phyloP scores from a whole-genome alignment of 2,888 invertebrate genomes.

The Coelopa pilipes region DNA sequence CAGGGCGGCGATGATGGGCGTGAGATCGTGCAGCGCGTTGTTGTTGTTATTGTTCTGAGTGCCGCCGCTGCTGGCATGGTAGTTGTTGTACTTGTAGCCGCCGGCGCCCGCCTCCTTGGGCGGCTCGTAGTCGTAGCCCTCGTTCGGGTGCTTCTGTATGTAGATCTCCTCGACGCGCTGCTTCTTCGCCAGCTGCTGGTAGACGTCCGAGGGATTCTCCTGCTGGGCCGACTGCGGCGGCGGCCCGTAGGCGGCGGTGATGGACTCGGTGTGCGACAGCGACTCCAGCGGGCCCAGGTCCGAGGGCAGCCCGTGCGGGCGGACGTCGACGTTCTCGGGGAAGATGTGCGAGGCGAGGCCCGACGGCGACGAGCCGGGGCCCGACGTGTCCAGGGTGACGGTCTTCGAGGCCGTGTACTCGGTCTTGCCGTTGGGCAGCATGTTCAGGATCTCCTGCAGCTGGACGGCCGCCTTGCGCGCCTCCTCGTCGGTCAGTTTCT shows the following conservation, averaged over 20 bases:
- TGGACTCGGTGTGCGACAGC: slow-evolving; percentile 62
- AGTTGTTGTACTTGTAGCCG: slow-evolving; percentile 55
- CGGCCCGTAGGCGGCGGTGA: slow-evolving; percentile 62
- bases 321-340: slow-evolving; percentile 21
- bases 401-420: slow-evolving; percentile 62
- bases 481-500: slow-evolving; percentile 61
- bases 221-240: slow-evolving; percentile 42
- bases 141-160: slow-evolving; percentile 61
- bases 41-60: slow-evolving; percentile 50
- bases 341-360: slow-evolving; percentile 24
- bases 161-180: slow-evolving; percentile 58
- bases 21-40: slow-evolving; percentile 53
- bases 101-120: slow-evolving; percentile 34
- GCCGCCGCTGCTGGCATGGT: slow-evolving; percentile 50
- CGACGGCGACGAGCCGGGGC: slow-evolving; percentile 27
- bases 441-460: slow-evolving; percentile 61
- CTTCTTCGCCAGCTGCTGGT: slow-evolving; percentile 62
- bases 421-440: slow-evolving; percentile 62
- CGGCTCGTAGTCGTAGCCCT: slow-evolving; percentile 56
- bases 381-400: slow-evolving; percentile 53
- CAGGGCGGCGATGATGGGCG: slow-evolving; percentile 60
- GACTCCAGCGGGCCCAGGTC: slow-evolving; percentile 60
- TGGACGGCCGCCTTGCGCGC: slow-evolving; percentile 61
- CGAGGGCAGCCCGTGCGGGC: slow-evolving; percentile 49
- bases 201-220: slow-evolving; percentile 57